Evolutionary conservation across 2,888 invertebrate species (phyloP), one percentile per base, ranked within the genome.

Genomic region (Scaptomyza cyrtandrae): DNA sequence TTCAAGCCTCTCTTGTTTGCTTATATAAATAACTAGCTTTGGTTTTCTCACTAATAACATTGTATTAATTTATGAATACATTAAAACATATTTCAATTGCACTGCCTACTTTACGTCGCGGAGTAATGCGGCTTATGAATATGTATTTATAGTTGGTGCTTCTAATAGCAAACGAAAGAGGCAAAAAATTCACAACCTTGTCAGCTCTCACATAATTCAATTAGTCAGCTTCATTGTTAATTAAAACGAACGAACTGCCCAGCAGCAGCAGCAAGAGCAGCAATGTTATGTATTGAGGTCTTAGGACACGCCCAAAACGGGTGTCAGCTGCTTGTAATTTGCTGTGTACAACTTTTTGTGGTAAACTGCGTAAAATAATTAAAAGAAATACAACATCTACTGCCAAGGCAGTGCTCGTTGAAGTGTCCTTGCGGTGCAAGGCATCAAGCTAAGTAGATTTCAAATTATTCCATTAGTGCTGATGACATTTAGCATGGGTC

Each of bases 391-490:
- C 78, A 78, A 10, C 14, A 41, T 41, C 16, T 75, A 71, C 44
- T 14, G 14, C 49, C 13, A 19, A 43, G 53, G 54, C 39, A 46
- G 43, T 54, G 61, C 53, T 49, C 59, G 19, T 41, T 41, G 48
- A 54, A 63, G 33, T 71, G 66, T 65, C 80, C 76, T 64, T 64
- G 80, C 67, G 79, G 67, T 37, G 55, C 50, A 57, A 48, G 52
- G 56, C 67, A 41, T 11, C 53, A 19, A 62, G 61, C 86, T 88
- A 88, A 85, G 88, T 85, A 85, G 87, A 86, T 88, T 88, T 83
- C 68, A 85, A 85, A 88, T 86, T 86, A 85, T 88, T 88, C 86
- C 88, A 85, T 85, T 85, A 88, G 88, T 80, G 78, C 49, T 85
- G 83, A 83, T 85, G 88, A 80, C 88, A 88, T 80, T 88, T 80